Base-by-base conservation (phyloP, 1,140 invertebrate species). In the Drosophila mayri region DNA sequence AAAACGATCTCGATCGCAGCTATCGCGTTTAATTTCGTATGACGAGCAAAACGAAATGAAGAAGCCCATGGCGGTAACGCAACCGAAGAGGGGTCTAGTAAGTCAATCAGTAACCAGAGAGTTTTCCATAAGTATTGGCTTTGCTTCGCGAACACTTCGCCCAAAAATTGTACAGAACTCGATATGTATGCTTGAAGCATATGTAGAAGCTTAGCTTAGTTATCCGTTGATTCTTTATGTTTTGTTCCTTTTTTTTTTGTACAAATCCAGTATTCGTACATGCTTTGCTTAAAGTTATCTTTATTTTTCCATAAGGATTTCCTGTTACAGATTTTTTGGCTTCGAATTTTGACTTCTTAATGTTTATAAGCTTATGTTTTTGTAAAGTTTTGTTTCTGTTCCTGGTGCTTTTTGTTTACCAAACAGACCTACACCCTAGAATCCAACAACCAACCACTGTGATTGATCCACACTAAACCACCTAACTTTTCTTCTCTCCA, bases 21-120 rank as follows among this genome's bases (percentile, higher is more conserved):
- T 91, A 9, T 61, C 71, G 52, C 82, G 81, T 57, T 92, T 92
- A 81, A 59, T 92, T 59, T 87, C 91, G 25, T 80, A 66, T 50
- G 85, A 92, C 12, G 91, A 90, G 22, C 75, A 79, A 62, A 60
- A n/a, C 47, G 38, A 76, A 37, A 32, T 40, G n/a, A 63, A 9
- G 71, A 58, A 67, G 55, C 62, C 67, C 30, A 50, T 55, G 57
- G 58, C 37, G 59, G 59, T 44, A 50, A 55, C 25, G 35, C 41
- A 25, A 4, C 25, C 38, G 6, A 84, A 55, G 38, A 35, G 22
- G 50, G 66, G 75, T 75, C 54, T 91, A 49, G 90, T 91, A 91
- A 91, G 90, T 91, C 52, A n/a, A 50, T 43, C 61, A 61, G 52
- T 38, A 47, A 66, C 22, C 38, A 70, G 66, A 70, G 62, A 67